Conservation (phyloP, 30 jellyfish, hydroid and myxozoan genomes). For the Turritopsis rubra region DNA sequence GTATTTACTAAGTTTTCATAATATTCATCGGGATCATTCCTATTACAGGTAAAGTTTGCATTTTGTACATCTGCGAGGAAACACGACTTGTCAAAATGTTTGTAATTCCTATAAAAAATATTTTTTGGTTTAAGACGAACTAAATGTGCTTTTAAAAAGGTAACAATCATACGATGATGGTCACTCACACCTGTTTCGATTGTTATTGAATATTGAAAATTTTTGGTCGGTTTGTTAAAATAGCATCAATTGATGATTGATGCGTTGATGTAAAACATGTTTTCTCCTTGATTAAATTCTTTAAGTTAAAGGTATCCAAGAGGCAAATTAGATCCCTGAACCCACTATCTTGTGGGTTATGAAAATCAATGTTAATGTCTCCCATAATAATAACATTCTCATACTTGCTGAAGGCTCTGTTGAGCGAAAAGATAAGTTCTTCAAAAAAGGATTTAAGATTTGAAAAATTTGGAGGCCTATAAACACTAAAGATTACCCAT, state of each 20-base stretch:
- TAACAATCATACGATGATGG: conserved; percentile 2
- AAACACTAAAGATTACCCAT: too few relatives aligned
- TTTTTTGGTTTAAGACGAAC: too few relatives aligned
- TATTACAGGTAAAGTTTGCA: too few relatives aligned
- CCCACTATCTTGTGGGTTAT: neutral
- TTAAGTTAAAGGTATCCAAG: neutral
- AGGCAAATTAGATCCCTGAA: neutral
- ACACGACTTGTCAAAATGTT: too few relatives aligned
- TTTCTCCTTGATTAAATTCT: neutral
- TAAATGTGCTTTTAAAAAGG: too few relatives aligned
- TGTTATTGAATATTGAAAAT: conserved; percentile 2
- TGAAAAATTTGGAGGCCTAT: neutral
- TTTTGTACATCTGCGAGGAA: too few relatives aligned
- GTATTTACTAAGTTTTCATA: too few relatives aligned
- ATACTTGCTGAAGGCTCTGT: too few relatives aligned
- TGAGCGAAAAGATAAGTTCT: neutral
- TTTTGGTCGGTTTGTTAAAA: neutral
- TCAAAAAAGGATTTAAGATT: neutral
- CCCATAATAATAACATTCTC: too few relatives aligned
- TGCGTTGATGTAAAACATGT: conserved; percentile 6
- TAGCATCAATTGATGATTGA: neutral
- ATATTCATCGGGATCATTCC: too few relatives aligned
- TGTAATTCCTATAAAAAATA: too few relatives aligned
- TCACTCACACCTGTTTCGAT: conserved; percentile 15
- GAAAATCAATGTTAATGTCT: neutral